Conservation (phyloP, 2,888 invertebrate genomes). For the Brachypalpus laphriformis region DNA sequence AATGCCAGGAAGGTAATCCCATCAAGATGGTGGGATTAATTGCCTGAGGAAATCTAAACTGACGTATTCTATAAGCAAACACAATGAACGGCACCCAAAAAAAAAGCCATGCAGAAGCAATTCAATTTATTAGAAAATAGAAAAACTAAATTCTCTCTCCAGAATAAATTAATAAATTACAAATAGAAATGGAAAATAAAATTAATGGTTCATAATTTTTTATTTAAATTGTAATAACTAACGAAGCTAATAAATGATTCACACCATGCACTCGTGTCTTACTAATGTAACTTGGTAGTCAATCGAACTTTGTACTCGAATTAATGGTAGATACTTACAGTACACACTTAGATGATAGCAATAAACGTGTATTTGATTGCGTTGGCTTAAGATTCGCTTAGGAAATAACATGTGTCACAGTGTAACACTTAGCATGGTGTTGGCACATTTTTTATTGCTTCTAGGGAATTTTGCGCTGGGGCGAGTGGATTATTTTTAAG, state of each 20-base stretch:
- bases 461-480: neutral
- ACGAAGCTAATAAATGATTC: too few species aligned
- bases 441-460: neutral
- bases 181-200: neutral
- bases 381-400: neutral
- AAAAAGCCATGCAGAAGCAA: slow-evolving; percentile 1
- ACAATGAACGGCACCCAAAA: neutral
- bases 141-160: neutral
- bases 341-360: neutral
- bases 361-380: neutral
- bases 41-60: neutral
- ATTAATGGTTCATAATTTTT: slow-evolving; percentile 12
- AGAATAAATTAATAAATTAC: neutral
- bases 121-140: slow-evolving; percentile 35
- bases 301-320: neutral
- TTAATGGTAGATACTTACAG: neutral
- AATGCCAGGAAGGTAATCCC: slow-evolving; percentile 21
- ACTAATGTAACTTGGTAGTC: neutral
- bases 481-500: neutral
- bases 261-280: neutral
- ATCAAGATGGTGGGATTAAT: slow-evolving; percentile 13
- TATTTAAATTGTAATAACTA: neutral
- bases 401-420: neutral
- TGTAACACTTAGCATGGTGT: neutral
- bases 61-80: neutral